A percentile compares a stretch with the other conserved stretches of the same genome.
These are phyloP conservation scores for Proteles cristata DNA, from an alignment of 2,113 vertebrate species.

Conservation along the genomic window DNA sequence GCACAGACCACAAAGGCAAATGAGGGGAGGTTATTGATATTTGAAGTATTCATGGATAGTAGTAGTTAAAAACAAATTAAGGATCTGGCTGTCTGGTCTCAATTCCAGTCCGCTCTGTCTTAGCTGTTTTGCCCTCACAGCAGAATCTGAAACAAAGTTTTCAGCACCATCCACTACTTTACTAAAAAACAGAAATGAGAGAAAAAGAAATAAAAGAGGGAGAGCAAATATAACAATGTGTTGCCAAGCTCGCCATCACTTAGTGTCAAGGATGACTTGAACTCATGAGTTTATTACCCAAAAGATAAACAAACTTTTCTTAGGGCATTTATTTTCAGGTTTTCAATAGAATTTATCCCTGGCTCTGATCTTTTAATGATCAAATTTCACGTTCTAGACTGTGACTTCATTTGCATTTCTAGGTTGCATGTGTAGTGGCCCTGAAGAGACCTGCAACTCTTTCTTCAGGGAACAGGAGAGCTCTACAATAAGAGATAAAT, in stretches of 20 bases:
- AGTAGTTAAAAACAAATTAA: neutral
- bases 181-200: neutral
- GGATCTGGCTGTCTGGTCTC: neutral
- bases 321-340: neutral
- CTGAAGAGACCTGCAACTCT: neutral
- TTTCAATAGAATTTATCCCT: neutral
- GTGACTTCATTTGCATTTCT: slow-evolving; percentile 11
- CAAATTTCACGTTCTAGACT: neutral
- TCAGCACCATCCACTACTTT: neutral
- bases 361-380: neutral
- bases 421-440: neutral
- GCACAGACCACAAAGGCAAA: neutral
- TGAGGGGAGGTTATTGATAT: neutral
- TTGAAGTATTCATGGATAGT: neutral
- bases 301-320: neutral
- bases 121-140: neutral
- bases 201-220: neutral
- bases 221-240: neutral
- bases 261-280: neutral
- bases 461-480: neutral
- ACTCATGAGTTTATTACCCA: neutral
- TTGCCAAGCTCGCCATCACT: neutral
- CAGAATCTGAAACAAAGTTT: neutral
- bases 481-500: neutral
- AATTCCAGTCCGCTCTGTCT: neutral